These are phyloP conservation scores for Argopecten irradians DNA, from an alignment of 1,140 invertebrate species.

Conservation along the genomic window DNA sequence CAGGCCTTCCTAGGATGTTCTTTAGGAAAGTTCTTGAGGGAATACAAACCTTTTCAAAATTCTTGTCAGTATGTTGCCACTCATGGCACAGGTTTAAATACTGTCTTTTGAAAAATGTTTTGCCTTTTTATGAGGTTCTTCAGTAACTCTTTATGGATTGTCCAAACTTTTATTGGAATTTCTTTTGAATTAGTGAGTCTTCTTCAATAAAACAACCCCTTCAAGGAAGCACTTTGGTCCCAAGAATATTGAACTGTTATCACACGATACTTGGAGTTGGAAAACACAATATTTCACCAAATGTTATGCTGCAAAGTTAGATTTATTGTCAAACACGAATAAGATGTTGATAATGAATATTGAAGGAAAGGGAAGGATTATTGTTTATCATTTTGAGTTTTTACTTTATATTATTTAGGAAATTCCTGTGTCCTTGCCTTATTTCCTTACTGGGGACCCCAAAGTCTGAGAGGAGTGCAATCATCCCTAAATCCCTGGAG, in stretches of 20 bases:
- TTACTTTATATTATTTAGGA: constrained; percentile 79
- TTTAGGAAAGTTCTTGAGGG: background rate
- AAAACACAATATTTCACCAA: no score
- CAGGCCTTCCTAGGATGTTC: background rate
- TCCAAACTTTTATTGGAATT: background rate
- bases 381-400: background rate
- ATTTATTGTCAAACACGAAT: no score
- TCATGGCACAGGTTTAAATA: no score
- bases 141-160: no score
- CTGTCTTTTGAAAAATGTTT: no score
- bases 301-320: no score
- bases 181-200: background rate
- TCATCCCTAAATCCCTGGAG: constrained; percentile 63
- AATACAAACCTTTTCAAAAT: background rate
- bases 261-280: no score
- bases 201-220: background rate
- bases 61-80: no score
- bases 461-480: constrained; percentile 84
- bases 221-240: background rate
- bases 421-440: constrained; percentile 92
- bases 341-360: no score
- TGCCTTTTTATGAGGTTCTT: background rate
- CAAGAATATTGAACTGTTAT: no score
- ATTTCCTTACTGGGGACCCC: constrained; percentile 91
- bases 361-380: no score